Conservation (phyloP, 1,140 invertebrate species). For the Charaxes varanes region DNA sequence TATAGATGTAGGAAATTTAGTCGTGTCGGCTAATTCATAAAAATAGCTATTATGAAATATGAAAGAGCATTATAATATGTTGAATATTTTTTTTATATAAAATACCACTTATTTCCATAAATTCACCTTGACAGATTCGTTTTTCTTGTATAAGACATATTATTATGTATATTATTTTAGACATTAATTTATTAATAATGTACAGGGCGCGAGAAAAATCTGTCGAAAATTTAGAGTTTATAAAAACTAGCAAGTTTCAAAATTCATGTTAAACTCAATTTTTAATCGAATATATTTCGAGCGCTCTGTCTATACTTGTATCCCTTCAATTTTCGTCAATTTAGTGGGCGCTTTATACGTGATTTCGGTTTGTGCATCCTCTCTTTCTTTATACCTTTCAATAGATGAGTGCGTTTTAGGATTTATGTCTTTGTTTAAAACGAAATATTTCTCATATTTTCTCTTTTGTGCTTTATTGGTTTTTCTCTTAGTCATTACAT, state of each 20-base stretch:
- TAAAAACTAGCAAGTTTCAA: conserved; percentile 2
- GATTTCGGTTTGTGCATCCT: conserved; percentile 19
- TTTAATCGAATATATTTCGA: conserved; percentile 1
- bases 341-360: conserved; percentile 20
- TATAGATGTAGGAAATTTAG: no score
- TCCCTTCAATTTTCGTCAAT: conserved; percentile 9
- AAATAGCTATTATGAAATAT: no score
- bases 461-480: no score
- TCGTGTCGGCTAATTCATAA: no score
- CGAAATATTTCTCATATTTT: no score
- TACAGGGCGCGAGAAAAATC: conserved; percentile 16
- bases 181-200: conserved; percentile 2
- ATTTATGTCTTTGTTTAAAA: conserved; percentile 6
- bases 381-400: conserved; percentile 11
- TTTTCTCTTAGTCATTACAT: no score
- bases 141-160: conserved; percentile 4
- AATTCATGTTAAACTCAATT: background rate
- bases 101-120: background rate
- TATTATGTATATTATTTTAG: conserved; percentile 10
- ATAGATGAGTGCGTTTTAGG: conserved; percentile 14
- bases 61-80: no score
- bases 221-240: background rate
- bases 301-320: conserved; percentile 14
- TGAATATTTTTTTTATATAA: no score
- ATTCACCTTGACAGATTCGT: conserved; percentile 11